Percentiles rank a stretch among this genome's conserved stretches.
phyloP scores from a whole-genome alignment of 53 echinoderm and acorn worm species.

The Paelopatides confundens region DNA sequence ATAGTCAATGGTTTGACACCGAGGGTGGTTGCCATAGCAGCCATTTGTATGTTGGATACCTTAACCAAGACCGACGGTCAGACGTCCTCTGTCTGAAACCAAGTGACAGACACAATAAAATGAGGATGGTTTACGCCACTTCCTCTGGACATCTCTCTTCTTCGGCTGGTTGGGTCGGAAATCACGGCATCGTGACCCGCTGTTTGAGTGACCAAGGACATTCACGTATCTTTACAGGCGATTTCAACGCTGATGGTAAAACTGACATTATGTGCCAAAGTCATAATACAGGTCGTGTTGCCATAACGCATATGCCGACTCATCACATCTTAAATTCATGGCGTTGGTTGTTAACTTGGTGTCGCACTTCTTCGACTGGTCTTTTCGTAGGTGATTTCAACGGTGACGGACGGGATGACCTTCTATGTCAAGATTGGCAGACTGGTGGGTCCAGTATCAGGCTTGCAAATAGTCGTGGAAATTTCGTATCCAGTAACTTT shows the following conservation, averaged over 20 bases:
- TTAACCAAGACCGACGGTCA: constrained; percentile 17
- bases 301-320: constrained; percentile 18
- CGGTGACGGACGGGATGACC: constrained; percentile 37
- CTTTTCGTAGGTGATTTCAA: constrained; percentile 43
- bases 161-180: constrained; percentile 7
- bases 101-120: constrained; percentile 6
- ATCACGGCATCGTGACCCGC: neutral
- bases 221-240: neutral
- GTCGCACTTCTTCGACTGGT: constrained; percentile 5
- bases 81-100: constrained; percentile 15
- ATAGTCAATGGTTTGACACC: constrained; percentile 1
- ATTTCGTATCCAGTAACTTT: neutral
- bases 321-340: constrained; percentile 2
- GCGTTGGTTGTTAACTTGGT: constrained; percentile 21
- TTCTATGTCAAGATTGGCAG: constrained; percentile 33
- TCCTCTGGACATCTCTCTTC: neutral
- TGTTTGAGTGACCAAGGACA: neutral
- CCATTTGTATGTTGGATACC: neutral
- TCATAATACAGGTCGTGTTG: neutral
- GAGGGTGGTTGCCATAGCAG: neutral
- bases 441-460: constrained; percentile 14
- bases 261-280: constrained; percentile 45
- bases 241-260: constrained; percentile 32
- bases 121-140: constrained; percentile 31
- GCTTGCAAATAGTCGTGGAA: neutral